These are phyloP conservation scores for Scaptodrosophila lebanonensis DNA, from an alignment of 1,140 invertebrate genomes.

Conservation along the genomic window DNA sequence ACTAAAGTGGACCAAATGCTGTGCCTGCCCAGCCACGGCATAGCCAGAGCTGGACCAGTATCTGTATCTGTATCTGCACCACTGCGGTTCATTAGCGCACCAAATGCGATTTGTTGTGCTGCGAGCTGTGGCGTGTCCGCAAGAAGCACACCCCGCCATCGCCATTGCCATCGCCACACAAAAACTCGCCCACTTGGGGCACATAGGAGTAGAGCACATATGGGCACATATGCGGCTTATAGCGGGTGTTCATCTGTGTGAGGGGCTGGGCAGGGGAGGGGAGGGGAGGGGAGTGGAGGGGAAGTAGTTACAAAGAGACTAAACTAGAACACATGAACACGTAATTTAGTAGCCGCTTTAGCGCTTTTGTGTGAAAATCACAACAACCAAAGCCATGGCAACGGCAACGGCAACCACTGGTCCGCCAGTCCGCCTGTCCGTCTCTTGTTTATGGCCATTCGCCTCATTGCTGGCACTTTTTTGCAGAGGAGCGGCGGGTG, in stretches of 20 bases:
- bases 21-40: too few relatives aligned
- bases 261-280: neutral
- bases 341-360: conserved; percentile 72
- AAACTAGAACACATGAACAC: conserved; percentile 73
- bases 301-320: conserved; percentile 24
- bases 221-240: too few relatives aligned
- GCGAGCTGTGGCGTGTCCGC: conserved; percentile 24
- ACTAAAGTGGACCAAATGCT: too few relatives aligned
- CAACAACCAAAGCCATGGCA: conserved; percentile 50
- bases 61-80: conserved; percentile 35
- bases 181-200: too few relatives aligned
- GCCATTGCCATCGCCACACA: too few relatives aligned
- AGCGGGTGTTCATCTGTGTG: too few relatives aligned
- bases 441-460: conserved; percentile 60
- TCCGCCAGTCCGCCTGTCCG: neutral
- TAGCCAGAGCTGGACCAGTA: neutral
- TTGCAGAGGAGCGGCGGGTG: too few relatives aligned
- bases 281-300: neutral
- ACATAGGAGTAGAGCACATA: too few relatives aligned
- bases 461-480: conserved; percentile 55
- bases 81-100: conserved; percentile 69
- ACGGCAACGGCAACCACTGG: neutral
- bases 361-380: conserved; percentile 73
- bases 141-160: neutral
- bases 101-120: conserved; percentile 60